Base-by-base conservation (phyloP, 2,113 vertebrate genomes). In the Apodemus sylvaticus region DNA sequence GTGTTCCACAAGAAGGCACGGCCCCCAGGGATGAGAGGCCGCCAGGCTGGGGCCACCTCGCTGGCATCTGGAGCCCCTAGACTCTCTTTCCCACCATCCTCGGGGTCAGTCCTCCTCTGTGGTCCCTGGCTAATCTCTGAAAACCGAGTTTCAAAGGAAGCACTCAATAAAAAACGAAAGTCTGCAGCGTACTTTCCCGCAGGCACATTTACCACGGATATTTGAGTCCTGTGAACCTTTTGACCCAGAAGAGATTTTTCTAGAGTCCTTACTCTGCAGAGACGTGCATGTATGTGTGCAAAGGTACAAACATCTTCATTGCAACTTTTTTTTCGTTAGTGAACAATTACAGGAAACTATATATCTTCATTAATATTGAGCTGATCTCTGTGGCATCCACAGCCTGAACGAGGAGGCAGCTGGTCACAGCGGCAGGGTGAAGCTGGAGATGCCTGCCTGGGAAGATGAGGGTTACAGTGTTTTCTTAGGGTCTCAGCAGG, bases 41-140 rank as follows among this genome's bases (percentile, higher is more conserved):
- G 95, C 76, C 92, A 74, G 92, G 48, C 94, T 77, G 93, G 94
- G 95, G 95, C 83, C 94, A 70, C 55, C 86, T 83, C 60, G 5
- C 22, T 53, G 66, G 73, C 53, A 51, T 81, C 91, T 71, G 82
- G 42, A 39, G 42, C 89, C 93, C 66, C 71, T 4, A 12, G 16
- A 51, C 77, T 78, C 45, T 12, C 42, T 81, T 81, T 81, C 66
- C 66, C 45, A 34, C 53, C 94, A 51, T 68, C 51, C 39, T 39
- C 31, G 36, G 74, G 22, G 42, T 26, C 22, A 12, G 24, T 17
- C 29, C 42, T 58, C 55, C 83, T 79, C 51, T 17, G 58, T 48
- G 70, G 26, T 74, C 93, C 85, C 53, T 34, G 85, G 36, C 45
- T 55, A 73, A 88, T 55, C 86, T 88, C 86, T 55, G 36, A 73